Conservation (phyloP, 2,888 invertebrate species). For the Pandemis heparana region DNA sequence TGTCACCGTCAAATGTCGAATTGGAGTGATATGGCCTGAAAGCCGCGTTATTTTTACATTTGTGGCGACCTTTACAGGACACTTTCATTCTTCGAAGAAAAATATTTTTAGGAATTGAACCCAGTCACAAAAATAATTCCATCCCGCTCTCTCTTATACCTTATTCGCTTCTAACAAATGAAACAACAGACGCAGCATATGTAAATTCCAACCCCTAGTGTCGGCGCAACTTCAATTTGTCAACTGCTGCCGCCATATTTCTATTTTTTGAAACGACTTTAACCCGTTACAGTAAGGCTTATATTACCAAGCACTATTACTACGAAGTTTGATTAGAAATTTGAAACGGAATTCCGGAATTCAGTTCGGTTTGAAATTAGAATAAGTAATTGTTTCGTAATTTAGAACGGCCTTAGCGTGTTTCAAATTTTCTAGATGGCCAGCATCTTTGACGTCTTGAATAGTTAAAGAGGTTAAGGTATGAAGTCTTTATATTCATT, state of each 20-base stretch:
- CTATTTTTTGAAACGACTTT: constrained; percentile 49
- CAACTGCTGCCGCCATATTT: constrained; percentile 57
- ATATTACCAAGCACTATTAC: constrained; percentile 34
- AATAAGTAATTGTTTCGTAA: constrained; percentile 6
- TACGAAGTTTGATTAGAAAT: constrained; percentile 14
- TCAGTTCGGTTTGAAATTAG: constrained; percentile 23
- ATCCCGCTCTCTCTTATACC: constrained; percentile 42
- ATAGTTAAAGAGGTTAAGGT: neutral
- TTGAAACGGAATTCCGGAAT: constrained; percentile 12
- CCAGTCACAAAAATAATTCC: neutral
- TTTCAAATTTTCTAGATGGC: constrained; percentile 1
- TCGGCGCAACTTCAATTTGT: constrained; percentile 75
- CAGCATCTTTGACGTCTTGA: neutral
- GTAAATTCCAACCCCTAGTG: constrained; percentile 68
- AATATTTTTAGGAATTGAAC: neutral
- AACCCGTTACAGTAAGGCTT: constrained; percentile 45
- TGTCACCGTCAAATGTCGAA: no score
- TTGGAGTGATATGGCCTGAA: no score
- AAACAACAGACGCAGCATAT: constrained; percentile 63
- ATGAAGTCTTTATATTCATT: neutral
- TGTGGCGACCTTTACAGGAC: no score
- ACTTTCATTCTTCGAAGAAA: no score
- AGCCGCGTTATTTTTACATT: neutral
- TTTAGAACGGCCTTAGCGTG: neutral
- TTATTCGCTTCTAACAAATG: constrained; percentile 44